Base-by-base conservation (phyloP, 2,888 invertebrate species). In the Drosophila eohydei region DNA sequence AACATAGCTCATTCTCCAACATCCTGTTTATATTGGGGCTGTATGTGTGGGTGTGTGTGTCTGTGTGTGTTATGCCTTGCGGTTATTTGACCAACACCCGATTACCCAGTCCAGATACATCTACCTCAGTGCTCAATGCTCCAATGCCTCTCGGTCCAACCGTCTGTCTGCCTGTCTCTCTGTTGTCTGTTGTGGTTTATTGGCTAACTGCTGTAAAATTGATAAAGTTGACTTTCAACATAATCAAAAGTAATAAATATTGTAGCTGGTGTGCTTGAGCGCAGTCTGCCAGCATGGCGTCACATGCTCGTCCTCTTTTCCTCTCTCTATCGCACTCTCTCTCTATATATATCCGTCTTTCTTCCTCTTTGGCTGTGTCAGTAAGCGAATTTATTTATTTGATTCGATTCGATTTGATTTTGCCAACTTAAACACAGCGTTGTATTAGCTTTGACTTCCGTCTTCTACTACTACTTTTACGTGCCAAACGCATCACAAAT, bases 181-280 rank as follows among this genome's bases (percentile, higher is more conserved):
- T 56, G 74, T 68, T 84, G 84, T 78, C 73, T 69, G 71, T 67
- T 87, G 89, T 81, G 86, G 88, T 87, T 86, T 86, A 86, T 86
- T 81, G 86, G 85, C 84, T 80, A 81, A 87, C 84, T 86, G 84
- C 88, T 86, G 89, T 86, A 86, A 86, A 86, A 89, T 86, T 89
- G 89, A 86, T 86, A 89, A 86, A 89, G 86, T 87, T 86, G 88
- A 89, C 89, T 86, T 80, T 77, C 84, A 89, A 86, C 86, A 86
- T 86, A 86, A 86, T 86, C 86, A 89, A 86, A 89, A 84, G 88
- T 84, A 87, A 86, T 86, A 86, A 86, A 86, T 86, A 84, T 89
- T 89, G 87, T 88, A 88, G 75, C 88, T 78, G 83, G 86, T 84
- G 88, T 88, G 78, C 74, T 88, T 82, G 88, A 88, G 78, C 88